Percentiles rank a stretch among this genome's conserved stretches.
Conservation (phyloP, 2,888 invertebrate genomes). For the Chironomus tentans region DNA sequence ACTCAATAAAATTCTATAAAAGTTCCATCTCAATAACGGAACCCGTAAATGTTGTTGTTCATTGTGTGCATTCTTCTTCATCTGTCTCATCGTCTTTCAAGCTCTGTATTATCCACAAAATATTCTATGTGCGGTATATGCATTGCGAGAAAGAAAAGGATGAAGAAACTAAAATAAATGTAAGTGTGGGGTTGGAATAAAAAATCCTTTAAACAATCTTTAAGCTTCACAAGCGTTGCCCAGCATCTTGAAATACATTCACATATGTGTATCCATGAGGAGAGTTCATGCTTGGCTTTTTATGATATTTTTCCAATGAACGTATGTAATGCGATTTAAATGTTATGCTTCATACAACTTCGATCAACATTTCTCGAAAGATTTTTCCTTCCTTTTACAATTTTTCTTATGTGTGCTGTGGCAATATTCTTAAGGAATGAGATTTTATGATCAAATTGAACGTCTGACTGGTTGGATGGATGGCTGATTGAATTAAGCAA, state of each 20-base stretch:
- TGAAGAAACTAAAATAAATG: no score
- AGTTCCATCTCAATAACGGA: neutral
- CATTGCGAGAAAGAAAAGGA: no score
- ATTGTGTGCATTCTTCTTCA: neutral
- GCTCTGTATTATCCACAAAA: no score
- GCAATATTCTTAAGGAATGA: no score
- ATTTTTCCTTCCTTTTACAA: neutral
- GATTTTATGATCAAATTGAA: no score
- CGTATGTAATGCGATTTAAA: slow-evolving; percentile 8
- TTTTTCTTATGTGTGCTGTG: neutral
- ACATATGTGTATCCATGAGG: neutral
- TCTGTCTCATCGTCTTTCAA: neutral
- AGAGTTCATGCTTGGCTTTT: neutral
- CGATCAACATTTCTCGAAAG: neutral
- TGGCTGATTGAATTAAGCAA: no score
- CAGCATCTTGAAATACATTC: neutral
- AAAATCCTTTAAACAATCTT: slow-evolving; percentile 1
- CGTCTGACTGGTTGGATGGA: no score
- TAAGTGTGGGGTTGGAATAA: neutral
- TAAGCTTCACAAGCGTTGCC: neutral
- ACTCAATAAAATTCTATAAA: slow-evolving; percentile 3
- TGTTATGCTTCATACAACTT: neutral
- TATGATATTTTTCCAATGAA: neutral
- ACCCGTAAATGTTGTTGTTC: neutral
- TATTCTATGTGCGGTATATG: no score